Evolutionary conservation across 2,797 vertebrate genomes (phyloP).

Genomic region (Pachyuromys duprasi): DNA sequence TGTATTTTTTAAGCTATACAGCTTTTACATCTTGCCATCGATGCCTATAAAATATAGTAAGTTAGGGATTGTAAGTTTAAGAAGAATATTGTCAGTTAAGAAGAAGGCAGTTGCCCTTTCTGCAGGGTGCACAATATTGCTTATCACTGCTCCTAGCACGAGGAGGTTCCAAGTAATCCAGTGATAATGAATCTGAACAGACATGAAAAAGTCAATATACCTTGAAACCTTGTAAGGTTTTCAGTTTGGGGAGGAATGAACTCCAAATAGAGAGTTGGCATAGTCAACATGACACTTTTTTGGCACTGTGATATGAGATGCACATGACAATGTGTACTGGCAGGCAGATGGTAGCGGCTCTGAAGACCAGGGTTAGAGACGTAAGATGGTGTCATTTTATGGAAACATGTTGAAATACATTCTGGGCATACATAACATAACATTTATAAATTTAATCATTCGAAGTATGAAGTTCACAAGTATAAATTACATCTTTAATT

Average conservation of each 20-base stretch:
- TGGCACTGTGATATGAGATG: neutral
- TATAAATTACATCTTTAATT: neutral
- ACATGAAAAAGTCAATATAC: neutral
- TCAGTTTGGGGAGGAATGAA: neutral
- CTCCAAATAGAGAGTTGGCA: neutral
- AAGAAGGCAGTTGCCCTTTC: neutral
- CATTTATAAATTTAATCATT: neutral
- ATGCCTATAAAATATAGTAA: neutral
- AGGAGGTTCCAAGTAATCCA: accelerated
- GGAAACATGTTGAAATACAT: neutral
- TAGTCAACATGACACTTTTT: neutral
- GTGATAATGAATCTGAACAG: neutral
- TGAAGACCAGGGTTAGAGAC: neutral
- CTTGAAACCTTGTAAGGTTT: neutral
- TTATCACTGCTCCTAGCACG: neutral
- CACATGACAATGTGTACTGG: neutral
- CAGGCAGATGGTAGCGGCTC: neutral
- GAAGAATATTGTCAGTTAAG: neutral
- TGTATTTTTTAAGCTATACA: neutral
- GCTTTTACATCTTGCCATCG: neutral
- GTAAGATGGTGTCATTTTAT: neutral
- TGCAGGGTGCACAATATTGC: neutral
- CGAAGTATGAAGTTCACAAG: neutral
- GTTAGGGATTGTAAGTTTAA: neutral
- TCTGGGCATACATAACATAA: neutral